Base-by-base conservation (phyloP, 2,888 invertebrate species). In the Dasysyrphus albostriatus region DNA sequence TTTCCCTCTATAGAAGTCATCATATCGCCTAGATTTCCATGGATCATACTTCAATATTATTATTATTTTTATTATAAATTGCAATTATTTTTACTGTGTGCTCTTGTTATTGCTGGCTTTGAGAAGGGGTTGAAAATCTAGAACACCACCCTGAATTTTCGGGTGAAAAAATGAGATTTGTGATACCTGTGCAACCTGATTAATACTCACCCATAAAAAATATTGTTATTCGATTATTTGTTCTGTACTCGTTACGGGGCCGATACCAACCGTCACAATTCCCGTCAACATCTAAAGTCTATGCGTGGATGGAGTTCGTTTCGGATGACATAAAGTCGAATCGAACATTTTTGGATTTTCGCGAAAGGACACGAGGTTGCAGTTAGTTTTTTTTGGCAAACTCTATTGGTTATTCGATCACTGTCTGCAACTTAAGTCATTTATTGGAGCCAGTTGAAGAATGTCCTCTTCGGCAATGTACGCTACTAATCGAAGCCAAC, bases 51-150 rank as follows among this genome's bases (percentile, higher is more conserved):
- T 19, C 51, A 51, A 76, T 61, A 51, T 72, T 77, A 44, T 74
- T 77, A 77, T 77, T 61, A 42, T 80, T n/a, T n/a, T n/a, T 76
- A 69, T 82, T 77, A 85, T 77, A 81, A 85, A 85, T 77, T 85
- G 77, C 73, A 47, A 67, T 81, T 61, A 72, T 69, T 72, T 73
- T 61, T 61, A 47, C 12, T 67, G 6, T 32, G 47, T 47, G 37
- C 16, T 69, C 49, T 24, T 61, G 39, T 61, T 16, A 19, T 59
- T 42, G 12, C n/a, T 44, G 14, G 44, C 9, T 29, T 2, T 39
- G 14, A 19, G n/a, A 51, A 54, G 54, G 37, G n/a, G 54, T 69
- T 39, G 10, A n/a, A 74, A 69, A 82, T 61, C 54, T 49, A 58
- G 78, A 56, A 4, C 82, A 70, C 10, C 42, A 69, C 12, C 67